These are phyloP conservation scores for Notothenia coriiceps DNA, from an alignment of 2,113 vertebrate species.

Conservation along the genomic window DNA sequence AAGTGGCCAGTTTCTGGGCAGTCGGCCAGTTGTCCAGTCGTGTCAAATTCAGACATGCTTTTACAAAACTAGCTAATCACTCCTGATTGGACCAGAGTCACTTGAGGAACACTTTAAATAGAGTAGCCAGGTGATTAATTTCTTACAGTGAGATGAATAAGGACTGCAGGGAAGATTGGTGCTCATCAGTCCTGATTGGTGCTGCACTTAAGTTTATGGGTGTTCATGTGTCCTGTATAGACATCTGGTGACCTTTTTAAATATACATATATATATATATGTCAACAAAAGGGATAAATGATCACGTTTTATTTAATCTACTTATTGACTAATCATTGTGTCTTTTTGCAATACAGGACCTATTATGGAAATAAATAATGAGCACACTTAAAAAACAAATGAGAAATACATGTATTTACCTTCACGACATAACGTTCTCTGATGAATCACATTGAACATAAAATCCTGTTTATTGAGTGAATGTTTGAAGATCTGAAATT, in stretches of 20 bases:
- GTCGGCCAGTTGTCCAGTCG: conserved; percentile 24
- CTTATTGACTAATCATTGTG: background rate
- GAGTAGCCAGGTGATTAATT: conserved; percentile 7
- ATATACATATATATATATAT: too few relatives aligned
- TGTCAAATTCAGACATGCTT: conserved; percentile 42
- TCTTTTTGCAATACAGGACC: background rate
- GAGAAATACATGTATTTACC: too few relatives aligned
- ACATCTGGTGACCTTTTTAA: background rate
- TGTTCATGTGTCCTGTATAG: background rate
- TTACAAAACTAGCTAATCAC: conserved; percentile 37
- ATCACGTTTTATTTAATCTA: background rate
- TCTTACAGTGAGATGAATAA: background rate
- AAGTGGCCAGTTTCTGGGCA: background rate
- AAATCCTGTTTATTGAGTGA: background rate
- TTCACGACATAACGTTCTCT: background rate
- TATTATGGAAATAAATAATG: background rate
- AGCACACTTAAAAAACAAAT: background rate
- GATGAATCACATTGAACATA: background rate
- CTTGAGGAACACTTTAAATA: conserved; percentile 4
- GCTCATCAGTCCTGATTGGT: conserved; percentile 12
- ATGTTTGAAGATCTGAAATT: conserved; percentile 10
- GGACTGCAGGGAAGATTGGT: background rate
- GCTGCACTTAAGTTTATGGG: background rate
- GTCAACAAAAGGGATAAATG: background rate
- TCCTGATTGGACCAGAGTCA: conserved; percentile 5